These are phyloP conservation scores for Charina bottae DNA, from an alignment of 2,113 vertebrate species.

Conservation along the genomic window DNA sequence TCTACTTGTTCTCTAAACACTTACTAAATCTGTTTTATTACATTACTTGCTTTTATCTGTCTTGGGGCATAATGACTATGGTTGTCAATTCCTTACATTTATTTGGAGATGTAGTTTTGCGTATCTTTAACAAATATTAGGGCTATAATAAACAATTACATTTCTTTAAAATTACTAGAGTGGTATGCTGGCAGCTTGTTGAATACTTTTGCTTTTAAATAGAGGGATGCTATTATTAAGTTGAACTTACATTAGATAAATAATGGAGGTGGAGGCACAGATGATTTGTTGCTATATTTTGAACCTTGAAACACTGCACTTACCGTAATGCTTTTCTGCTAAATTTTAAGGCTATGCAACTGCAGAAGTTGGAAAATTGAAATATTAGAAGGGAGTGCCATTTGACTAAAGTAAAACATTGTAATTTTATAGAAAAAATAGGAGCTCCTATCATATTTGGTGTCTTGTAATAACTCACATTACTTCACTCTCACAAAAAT, in stretches of 20 bases:
- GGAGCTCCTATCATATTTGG: not conserved
- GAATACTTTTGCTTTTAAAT: not conserved
- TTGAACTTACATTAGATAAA: not conserved
- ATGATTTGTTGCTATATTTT: not conserved
- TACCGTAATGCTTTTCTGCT: not conserved
- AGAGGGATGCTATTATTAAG: not conserved
- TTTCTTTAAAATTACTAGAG: not conserved
- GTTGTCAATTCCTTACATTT: not conserved
- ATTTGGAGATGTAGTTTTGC: not conserved
- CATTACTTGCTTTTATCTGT: not conserved
- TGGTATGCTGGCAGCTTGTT: not conserved
- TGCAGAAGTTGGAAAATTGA: not conserved
- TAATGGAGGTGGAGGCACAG: not conserved
- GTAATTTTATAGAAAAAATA: no score
- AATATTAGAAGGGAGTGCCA: not conserved
- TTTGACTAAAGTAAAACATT: not conserved
- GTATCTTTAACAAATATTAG: not conserved
- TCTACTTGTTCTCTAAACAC: not conserved
- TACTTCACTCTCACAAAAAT: not conserved
- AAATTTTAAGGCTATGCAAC: not conserved
- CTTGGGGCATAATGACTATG: not conserved
- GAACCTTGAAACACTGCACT: not conserved
- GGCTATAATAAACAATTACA: not conserved
- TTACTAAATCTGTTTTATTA: not conserved
- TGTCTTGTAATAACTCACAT: not conserved